Percentiles rank a stretch among this genome's conserved stretches.
Evolutionary conservation across 2,113 vertebrate genomes (phyloP).

Genomic region (Dascyllus trimaculatus): DNA sequence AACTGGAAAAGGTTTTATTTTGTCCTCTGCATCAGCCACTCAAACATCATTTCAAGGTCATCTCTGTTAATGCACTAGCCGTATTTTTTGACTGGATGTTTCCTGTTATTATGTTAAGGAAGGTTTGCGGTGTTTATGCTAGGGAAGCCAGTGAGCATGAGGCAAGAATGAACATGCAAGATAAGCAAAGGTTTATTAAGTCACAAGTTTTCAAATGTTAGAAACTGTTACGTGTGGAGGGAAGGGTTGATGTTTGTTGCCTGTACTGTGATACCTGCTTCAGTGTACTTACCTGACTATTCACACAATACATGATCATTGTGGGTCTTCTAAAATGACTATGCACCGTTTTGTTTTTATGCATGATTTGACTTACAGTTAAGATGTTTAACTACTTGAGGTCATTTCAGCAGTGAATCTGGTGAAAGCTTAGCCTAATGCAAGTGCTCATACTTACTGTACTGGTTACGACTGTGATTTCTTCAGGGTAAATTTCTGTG

Average conservation of each 20-base stretch:
- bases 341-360: conserved; percentile 61
- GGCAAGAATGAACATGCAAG: conserved; percentile 28
- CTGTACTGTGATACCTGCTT: conserved; percentile 74
- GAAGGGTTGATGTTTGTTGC: conserved; percentile 46
- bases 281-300: conserved; percentile 53
- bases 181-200: conserved; percentile 27
- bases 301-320: conserved; percentile 37
- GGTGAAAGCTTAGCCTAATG: conserved; percentile 55
- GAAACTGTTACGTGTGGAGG: conserved; percentile 24
- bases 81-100: conserved; percentile 52
- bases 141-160: conserved; percentile 55
- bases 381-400: conserved; percentile 51
- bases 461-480: conserved; percentile 73
- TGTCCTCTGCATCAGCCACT: conserved; percentile 18
- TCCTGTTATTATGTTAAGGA: conserved; percentile 40
- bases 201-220: conserved; percentile 21
- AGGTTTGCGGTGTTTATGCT: conserved; percentile 54
- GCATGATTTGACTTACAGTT: conserved; percentile 57
- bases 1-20: conserved; percentile 48
- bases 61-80: conserved; percentile 57
- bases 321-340: conserved; percentile 52
- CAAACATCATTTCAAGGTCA: conserved; percentile 18
- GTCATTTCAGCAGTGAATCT: conserved; percentile 42
- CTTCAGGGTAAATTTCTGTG: conserved; percentile 56
- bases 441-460: conserved; percentile 68